These are phyloP conservation scores for Ptiloglossa arizonensis DNA, from an alignment of 1,140 invertebrate genomes.

Conservation along the genomic window DNA sequence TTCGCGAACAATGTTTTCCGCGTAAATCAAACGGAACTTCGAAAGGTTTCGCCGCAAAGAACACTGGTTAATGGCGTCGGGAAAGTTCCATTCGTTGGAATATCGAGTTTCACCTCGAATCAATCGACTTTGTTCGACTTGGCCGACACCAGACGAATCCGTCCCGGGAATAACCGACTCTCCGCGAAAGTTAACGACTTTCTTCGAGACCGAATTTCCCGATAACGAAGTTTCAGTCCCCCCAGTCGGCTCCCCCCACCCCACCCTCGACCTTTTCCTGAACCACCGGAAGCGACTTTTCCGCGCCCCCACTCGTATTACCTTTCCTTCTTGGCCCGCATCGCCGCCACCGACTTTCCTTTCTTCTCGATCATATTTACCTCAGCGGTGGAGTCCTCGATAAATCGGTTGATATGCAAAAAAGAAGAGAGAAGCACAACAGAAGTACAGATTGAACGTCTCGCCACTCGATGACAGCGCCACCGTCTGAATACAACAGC, in stretches of 20 bases:
- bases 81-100: conserved; percentile 50
- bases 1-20: conserved; percentile 38
- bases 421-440: background rate
- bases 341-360: conserved; percentile 50
- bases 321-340: conserved; percentile 16
- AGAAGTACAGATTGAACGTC: too few species aligned
- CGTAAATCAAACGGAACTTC: conserved; percentile 49
- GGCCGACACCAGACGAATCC: conserved; percentile 51
- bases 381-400: conserved; percentile 33
- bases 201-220: conserved; percentile 61
- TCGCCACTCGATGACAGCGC: too few species aligned
- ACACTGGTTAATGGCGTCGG: conserved; percentile 50
- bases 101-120: conserved; percentile 51
- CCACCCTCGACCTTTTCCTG: background rate
- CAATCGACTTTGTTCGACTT: conserved; percentile 58
- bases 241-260: background rate
- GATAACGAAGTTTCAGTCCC: conserved; percentile 67
- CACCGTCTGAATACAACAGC: too few species aligned
- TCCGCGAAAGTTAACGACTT: conserved; percentile 67
- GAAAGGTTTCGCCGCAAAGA: conserved; percentile 29
- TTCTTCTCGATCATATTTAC: conserved; percentile 65
- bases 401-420: conserved; percentile 29
- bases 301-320: background rate
- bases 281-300: conserved; percentile 19
- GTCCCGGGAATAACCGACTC: conserved; percentile 51